Base-by-base conservation (phyloP, 2,113 vertebrate species). In the Morphnarchus princeps region DNA sequence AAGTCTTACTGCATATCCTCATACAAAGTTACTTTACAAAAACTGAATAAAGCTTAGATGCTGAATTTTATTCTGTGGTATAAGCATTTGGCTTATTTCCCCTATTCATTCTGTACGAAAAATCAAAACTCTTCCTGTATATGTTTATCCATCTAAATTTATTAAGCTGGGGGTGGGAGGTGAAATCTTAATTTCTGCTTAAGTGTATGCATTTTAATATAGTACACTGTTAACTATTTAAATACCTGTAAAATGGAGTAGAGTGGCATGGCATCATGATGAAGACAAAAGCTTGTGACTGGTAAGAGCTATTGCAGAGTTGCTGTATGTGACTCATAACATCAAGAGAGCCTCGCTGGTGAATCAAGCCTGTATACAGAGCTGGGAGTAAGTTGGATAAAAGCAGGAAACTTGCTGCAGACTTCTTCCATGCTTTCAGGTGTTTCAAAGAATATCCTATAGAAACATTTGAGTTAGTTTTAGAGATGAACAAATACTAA, bases 251-350 rank as follows among this genome's bases (percentile, higher is more conserved):
- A 82, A 98, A 98, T 13, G 99, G 99, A 12, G 99, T 99, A 6
- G 99, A 99, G 97, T 99, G 99, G 87, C 99, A 99, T 0, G 99
- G 99, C 99, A 99, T 99, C 96, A 99, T 98, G 93, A 99, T 94
- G 80, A 99, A 97, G 45, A 99, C 90, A 5, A 98, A 98, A 7
- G 98, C 91, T 47, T 97, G 96, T 17, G 93, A 66, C n/a, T 42
- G 50, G 58, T 74, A 55, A 31, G 92, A 34, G 43, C 40, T 70
- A 43, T 22, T 28, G 19, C 99, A 99, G 67, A 99, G 98, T 4
- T 94, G 96, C 90, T 98, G 99, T 62, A 99, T 82, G 59, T 98
- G 97, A 88, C 74, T 96, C 99, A 99, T 99, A 14, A 99, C 98
- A 19, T 99, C 99, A 49, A 99, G 98, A n/a, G 98, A 73, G 17